phyloP scores from a whole-genome alignment of 2,888 invertebrate genomes.

The Caenorhabditis sp. region DNA sequence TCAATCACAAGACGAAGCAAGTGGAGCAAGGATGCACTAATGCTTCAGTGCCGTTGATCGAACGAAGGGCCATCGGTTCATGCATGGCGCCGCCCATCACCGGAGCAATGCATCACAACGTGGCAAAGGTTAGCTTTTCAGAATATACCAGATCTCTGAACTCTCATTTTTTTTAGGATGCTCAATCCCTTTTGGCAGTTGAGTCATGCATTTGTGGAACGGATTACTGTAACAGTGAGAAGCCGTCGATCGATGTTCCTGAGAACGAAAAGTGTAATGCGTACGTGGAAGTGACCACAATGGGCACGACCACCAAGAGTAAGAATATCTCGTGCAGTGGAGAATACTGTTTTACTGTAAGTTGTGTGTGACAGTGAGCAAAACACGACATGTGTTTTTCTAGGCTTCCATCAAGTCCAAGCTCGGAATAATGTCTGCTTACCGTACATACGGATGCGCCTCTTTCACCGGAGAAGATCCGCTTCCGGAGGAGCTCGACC shows the following conservation, averaged over 20 bases:
- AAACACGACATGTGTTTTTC: no score
- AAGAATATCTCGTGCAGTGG: constrained; percentile 43
- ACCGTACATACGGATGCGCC: constrained; percentile 73
- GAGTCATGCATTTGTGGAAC: constrained; percentile 76
- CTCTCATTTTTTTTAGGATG: no score
- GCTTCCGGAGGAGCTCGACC: constrained; percentile 75
- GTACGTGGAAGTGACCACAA: constrained; percentile 65
- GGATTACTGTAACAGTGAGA: constrained; percentile 74
- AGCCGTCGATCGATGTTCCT: constrained; percentile 64
- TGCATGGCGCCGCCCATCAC: constrained; percentile 78
- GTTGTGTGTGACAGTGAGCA: no score
- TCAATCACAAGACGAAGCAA: constrained; percentile 71
- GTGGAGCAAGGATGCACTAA: constrained; percentile 77
- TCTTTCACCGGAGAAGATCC: constrained; percentile 70
- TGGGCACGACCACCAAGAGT: constrained; percentile 70
- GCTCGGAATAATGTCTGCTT: constrained; percentile 70
- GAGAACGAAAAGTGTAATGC: constrained; percentile 72
- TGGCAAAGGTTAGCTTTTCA: no score
- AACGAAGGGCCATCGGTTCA: constrained; percentile 74
- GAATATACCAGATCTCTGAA: no score
- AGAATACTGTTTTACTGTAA: constrained; percentile 42
- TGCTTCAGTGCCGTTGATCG: constrained; percentile 75
- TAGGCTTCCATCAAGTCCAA: constrained; percentile 64
- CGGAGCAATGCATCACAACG: constrained; percentile 77
- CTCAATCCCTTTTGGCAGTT: constrained; percentile 70